Conservation (phyloP, 2,797 vertebrate genomes). For the Chaetophractus vellerosus region DNA sequence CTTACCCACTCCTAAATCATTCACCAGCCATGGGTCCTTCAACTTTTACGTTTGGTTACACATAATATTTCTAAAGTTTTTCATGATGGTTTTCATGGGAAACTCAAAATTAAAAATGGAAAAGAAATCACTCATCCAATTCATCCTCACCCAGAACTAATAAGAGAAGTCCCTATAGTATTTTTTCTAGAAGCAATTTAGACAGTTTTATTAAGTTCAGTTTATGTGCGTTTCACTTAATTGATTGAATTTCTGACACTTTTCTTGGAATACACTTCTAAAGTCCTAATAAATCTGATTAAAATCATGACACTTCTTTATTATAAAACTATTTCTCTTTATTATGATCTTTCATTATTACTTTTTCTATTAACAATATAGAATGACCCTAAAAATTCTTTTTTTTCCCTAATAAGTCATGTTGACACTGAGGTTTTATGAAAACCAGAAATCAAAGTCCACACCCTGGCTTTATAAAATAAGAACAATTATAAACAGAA, state of each 20-base stretch:
- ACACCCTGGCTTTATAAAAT: not conserved
- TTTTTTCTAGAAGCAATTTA: slow-evolving; percentile 77
- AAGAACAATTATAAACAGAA: slow-evolving; percentile 17
- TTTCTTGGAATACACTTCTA: slow-evolving; percentile 70
- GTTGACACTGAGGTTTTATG: not conserved
- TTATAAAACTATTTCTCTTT: slow-evolving; percentile 81
- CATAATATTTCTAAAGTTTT: slow-evolving; percentile 6
- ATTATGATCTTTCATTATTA: slow-evolving; percentile 70
- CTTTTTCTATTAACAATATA: slow-evolving; percentile 71
- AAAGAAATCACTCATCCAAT: slow-evolving; percentile 67
- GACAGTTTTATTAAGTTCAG: slow-evolving; percentile 80
- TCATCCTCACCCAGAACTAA: slow-evolving; percentile 59
- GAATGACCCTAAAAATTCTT: slow-evolving; percentile 72
- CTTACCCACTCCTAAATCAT: not conserved
- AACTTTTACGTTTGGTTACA: not conserved
- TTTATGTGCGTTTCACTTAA: slow-evolving; percentile 82
- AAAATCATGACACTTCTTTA: slow-evolving; percentile 62
- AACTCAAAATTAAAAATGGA: slow-evolving; percentile 66
- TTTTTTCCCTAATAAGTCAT: slow-evolving; percentile 56
- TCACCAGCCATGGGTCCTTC: not conserved
- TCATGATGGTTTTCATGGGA: not conserved
- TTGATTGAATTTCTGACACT: slow-evolving; percentile 80
- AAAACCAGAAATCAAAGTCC: slow-evolving; percentile 39
- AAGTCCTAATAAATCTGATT: slow-evolving; percentile 80
- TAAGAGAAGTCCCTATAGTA: slow-evolving; percentile 71